Evolutionary conservation across 2,888 invertebrate genomes (phyloP).

Genomic region (Cephus pygmeus): DNA sequence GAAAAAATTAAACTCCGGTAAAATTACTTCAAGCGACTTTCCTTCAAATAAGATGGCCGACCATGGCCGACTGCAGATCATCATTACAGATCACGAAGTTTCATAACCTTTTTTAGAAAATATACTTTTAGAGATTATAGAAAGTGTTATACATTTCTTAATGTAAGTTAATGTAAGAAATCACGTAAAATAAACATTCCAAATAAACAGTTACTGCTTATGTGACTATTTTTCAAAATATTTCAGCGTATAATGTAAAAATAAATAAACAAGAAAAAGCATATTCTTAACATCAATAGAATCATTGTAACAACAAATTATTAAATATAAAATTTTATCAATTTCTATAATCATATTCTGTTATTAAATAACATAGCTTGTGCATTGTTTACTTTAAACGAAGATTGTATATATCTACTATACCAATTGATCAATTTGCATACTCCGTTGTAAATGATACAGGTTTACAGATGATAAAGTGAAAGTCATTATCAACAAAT

Average conservation of each 20-base stretch:
- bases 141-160: not conserved
- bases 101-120: not conserved
- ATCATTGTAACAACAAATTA: not conserved
- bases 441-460: too few relatives aligned
- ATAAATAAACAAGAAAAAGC: not conserved
- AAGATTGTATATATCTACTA: not conserved
- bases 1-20: not conserved
- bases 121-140: not conserved
- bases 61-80: not conserved
- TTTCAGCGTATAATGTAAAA: not conserved
- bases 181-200: too few relatives aligned
- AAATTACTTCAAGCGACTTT: not conserved
- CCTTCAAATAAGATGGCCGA: not conserved
- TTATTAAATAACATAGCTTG: not conserved
- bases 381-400: not conserved
- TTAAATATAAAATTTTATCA: too few relatives aligned
- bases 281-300: not conserved
- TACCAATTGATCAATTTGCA: too few relatives aligned
- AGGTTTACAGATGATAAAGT: not conserved
- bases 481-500: slow-evolving; percentile 35
- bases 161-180: not conserved
- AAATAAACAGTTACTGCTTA: too few relatives aligned
- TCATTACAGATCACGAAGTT: not conserved
- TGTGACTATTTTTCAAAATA: not conserved
- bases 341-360: not conserved